Conservation (phyloP, 2,113 vertebrate genomes). For the Ascaphus truei region DNA sequence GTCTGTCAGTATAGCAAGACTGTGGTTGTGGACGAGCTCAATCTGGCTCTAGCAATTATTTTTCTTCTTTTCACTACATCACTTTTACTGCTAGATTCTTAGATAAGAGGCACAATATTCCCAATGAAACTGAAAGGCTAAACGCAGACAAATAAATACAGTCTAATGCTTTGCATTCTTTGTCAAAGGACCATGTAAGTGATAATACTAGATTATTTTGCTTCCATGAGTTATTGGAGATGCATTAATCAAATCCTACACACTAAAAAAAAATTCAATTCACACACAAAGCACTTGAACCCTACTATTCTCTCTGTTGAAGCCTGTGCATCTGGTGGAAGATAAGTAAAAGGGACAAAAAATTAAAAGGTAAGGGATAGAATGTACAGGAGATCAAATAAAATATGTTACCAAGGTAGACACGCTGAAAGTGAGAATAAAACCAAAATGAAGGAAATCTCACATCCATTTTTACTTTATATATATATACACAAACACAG, state of each 20-base stretch:
- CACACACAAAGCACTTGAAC: too few species aligned
- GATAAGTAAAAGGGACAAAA: too few species aligned
- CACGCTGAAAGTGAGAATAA: too few species aligned
- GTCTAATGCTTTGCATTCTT: background rate
- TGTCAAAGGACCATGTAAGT: constrained; percentile 1
- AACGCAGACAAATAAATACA: constrained; percentile 25
- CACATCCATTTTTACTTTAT: too few species aligned
- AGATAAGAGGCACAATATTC: constrained; percentile 16
- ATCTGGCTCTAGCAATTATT: constrained; percentile 4
- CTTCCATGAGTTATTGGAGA: background rate
- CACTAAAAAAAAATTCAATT: background rate
- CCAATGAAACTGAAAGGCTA: constrained; percentile 10
- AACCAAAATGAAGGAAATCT: too few species aligned
- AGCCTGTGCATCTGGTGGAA: too few species aligned
- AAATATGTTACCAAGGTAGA: too few species aligned
- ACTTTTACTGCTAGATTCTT: constrained; percentile 5
- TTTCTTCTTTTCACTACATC: constrained; percentile 13
- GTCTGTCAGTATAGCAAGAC: constrained; percentile 24
- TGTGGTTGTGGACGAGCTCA: background rate
- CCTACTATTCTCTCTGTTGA: too few species aligned
- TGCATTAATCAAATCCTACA: background rate
- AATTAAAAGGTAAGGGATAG: too few species aligned
- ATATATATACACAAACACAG: too few species aligned
- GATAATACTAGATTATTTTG: constrained; percentile 5
- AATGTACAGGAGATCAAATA: too few species aligned